These are phyloP conservation scores for Rhopalosiphum maidis DNA, from an alignment of 1,140 invertebrate genomes.

Conservation along the genomic window DNA sequence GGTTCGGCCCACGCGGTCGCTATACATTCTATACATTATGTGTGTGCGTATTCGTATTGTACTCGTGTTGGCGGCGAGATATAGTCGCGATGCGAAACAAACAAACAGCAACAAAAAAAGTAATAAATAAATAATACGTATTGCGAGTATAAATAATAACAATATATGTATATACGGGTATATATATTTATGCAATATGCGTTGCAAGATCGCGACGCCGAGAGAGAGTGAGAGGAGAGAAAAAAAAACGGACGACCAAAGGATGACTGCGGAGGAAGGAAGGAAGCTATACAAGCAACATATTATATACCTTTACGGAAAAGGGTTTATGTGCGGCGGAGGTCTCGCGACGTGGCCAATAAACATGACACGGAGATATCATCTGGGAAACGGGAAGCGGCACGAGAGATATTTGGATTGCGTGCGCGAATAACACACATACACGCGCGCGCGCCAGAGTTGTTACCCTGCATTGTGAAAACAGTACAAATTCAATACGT, in stretches of 20 bases:
- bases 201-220: neutral
- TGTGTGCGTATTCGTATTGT: neutral
- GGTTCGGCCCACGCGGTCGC: constrained; percentile 28
- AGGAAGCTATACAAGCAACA: neutral
- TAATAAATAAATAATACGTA: constrained; percentile 22
- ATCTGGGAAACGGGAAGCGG: constrained; percentile 47
- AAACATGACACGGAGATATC: constrained; percentile 51
- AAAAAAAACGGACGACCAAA: neutral
- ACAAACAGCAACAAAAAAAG: neutral
- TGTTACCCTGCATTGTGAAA: constrained; percentile 25
- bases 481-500: constrained; percentile 41
- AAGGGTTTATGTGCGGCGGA: constrained; percentile 39
- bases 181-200: too few relatives aligned
- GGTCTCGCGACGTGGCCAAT: constrained; percentile 45
- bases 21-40: neutral
- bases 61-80: constrained; percentile 19
- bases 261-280: neutral
- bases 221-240: neutral
- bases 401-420: constrained; percentile 50
- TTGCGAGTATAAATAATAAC: constrained; percentile 4
- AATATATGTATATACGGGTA: neutral
- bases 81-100: neutral
- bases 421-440: neutral
- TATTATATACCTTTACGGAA: neutral
- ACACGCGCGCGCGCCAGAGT: neutral